Evolutionary conservation across 1,140 invertebrate genomes (phyloP), one percentile per base, ranked within the genome.

Genomic region (Drosophila nigromelanica): DNA sequence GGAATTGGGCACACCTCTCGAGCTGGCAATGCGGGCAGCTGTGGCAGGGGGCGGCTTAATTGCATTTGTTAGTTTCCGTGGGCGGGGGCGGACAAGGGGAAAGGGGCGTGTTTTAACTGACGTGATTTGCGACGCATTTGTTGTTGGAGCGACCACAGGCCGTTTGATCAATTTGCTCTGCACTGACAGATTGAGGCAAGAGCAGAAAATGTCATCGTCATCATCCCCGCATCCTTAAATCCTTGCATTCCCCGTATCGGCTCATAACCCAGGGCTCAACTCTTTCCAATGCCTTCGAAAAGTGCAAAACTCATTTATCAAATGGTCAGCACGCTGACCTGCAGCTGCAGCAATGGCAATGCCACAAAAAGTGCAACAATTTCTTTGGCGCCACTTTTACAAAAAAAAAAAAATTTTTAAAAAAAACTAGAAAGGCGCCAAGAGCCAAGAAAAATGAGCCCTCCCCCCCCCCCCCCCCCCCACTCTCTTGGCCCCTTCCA

Each of bases 231-330:
- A 21, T 2, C 21, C 21, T 24, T 24, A 27, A 27, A 37, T 63
- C 33, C 24, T 71, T 7, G 35, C 61, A 73, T 73, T 74, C 43
- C 33, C 15, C 30, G 33, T 14, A 56, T 58, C 55, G 24, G 67
- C 75, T 78, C 82, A 86, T 86, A 78, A 80, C 68, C 78, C 62
- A 69, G 48, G 24, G 51, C 48, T 39, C 67, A 58, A 40, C 61
- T 60, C 58, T 54, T 51, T 24, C 50, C 56, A 51, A 64, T 55
- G 24, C 42, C 30, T 33, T 51, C 43, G 70, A 73, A 82, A 87
- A 76, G 68, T 71, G 85, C 47, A 79, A 82, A 87, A 89, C 83
- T 76, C 83, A 87, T 87, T 87, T 89, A 87, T 87, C 83, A 87
- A 78, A 79, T 69, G 64, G 75, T 62, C 75, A 59, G 78, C 79